Percentiles rank a stretch among this genome's conserved stretches.
Evolutionary conservation across 2,113 vertebrate genomes (phyloP).

Genomic region (Carlito syrichta): DNA sequence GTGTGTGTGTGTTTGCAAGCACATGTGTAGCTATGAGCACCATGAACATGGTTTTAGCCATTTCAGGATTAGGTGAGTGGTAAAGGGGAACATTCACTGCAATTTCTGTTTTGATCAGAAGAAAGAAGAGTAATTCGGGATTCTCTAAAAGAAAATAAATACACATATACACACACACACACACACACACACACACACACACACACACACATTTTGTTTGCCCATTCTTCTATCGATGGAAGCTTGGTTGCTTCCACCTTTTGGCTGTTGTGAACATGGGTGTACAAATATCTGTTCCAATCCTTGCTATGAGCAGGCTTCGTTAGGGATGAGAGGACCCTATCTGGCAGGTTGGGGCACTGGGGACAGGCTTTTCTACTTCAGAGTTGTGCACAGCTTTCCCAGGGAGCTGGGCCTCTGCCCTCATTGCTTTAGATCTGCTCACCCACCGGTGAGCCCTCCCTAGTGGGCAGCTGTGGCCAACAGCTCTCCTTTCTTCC

Average conservation of each 20-base stretch:
- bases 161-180: neutral
- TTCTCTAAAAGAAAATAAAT: neutral
- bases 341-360: neutral
- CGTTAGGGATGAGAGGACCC: accelerated
- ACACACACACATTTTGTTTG: neutral
- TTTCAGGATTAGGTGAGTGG: neutral
- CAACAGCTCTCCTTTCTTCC: neutral
- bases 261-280: neutral
- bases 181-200: neutral
- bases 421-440: neutral
- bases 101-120: neutral
- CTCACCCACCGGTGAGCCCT: no score
- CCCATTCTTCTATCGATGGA: neutral
- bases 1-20: neutral
- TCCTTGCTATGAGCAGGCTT: neutral
- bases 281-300: no score
- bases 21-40: neutral
- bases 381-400: neutral
- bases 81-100: neutral
- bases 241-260: neutral
- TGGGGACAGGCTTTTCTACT: neutral
- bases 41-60: neutral
- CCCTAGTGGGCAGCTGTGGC: neutral
- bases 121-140: neutral
- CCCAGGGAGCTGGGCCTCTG: neutral